Percentiles rank a stretch among this genome's conserved stretches.
These are phyloP conservation scores for Cassiopea xamachana DNA, from an alignment of 30 jellyfish, hydroid and myxozoan genomes.

Conservation along the genomic window DNA sequence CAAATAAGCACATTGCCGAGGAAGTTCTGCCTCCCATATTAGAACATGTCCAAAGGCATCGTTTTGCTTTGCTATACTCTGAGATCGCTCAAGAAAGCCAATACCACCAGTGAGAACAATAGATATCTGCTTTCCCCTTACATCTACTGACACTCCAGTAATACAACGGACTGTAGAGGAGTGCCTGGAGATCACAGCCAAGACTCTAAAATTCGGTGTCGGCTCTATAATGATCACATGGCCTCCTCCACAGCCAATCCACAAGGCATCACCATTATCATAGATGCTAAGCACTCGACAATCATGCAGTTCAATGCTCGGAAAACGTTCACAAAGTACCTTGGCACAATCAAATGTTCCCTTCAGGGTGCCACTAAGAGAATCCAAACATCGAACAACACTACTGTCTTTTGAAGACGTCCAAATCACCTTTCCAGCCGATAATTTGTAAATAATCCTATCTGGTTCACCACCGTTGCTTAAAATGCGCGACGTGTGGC, in stretches of 20 bases:
- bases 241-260: slow-evolving; percentile 96
- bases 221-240: slow-evolving; percentile 76
- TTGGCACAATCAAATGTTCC: slow-evolving; percentile 62
- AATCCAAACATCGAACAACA: slow-evolving; percentile 30
- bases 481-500: slow-evolving; percentile 42
- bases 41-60: slow-evolving; percentile 72
- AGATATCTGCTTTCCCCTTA: slow-evolving; percentile 64
- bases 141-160: slow-evolving; percentile 30
- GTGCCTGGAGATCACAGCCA: slow-evolving; percentile 74
- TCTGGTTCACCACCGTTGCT: slow-evolving; percentile 36
- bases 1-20: slow-evolving; percentile 59
- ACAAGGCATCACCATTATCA: slow-evolving; percentile 58
- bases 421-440: slow-evolving; percentile 48
- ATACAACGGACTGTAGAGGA: slow-evolving; percentile 82
- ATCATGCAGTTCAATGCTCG: slow-evolving; percentile 46
- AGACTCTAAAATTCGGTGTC: slow-evolving; percentile 20
- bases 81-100: slow-evolving; percentile 66
- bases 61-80: neutral
- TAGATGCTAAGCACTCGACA: slow-evolving; percentile 68
- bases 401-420: slow-evolving; percentile 53
- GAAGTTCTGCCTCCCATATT: slow-evolving; percentile 90
- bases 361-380: neutral
- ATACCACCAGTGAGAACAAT: slow-evolving; percentile 70
- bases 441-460: slow-evolving; percentile 34
- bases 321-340: slow-evolving; percentile 34